Conservation (phyloP, 2,888 invertebrate species). For the Drosophila histrio region DNA sequence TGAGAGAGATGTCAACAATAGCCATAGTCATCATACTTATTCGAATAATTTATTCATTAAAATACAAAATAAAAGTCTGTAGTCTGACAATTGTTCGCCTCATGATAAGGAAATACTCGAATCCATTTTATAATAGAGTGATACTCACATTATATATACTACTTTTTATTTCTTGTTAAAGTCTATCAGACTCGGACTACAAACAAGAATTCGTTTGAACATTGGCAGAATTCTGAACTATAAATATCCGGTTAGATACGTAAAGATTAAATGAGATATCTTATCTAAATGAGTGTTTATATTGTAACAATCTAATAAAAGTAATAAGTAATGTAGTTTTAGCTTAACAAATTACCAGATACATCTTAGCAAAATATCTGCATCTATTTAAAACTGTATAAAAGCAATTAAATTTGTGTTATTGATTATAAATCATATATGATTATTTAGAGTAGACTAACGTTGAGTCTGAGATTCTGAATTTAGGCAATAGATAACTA, state of each 20-base stretch:
- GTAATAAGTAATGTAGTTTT: neutral
- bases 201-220: no score
- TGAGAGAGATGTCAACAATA: conserved; percentile 24
- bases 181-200: neutral
- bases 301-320: no score
- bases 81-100: conserved; percentile 1
- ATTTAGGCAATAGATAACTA: no score
- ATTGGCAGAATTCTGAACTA: neutral
- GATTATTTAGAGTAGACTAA: neutral
- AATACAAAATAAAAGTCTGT: neutral
- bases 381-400: neutral
- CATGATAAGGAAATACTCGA: neutral
- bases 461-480: no score
- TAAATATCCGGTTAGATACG: neutral
- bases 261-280: neutral
- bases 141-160: neutral
- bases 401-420: neutral
- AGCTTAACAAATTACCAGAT: no score
- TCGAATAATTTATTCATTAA: conserved; percentile 8
- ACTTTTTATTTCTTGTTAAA: neutral
- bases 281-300: no score
- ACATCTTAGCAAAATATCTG: no score
- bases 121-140: neutral
- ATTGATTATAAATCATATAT: no score
- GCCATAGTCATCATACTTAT: conserved; percentile 10